These are phyloP conservation scores for Hemiscyllium ocellatum DNA, from an alignment of 2,113 vertebrate genomes.

Conservation along the genomic window DNA sequence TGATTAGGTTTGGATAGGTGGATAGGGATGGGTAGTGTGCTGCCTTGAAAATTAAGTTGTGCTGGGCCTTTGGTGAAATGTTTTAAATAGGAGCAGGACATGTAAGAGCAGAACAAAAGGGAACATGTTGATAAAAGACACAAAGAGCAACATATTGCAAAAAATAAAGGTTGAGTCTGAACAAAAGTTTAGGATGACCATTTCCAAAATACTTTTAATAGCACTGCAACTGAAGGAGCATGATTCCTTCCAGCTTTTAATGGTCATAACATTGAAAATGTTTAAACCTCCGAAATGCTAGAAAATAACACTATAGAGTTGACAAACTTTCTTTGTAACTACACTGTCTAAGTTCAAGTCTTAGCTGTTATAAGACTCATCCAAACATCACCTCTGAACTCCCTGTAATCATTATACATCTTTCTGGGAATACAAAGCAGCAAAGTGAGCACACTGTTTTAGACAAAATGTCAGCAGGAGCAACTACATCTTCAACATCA, in stretches of 20 bases:
- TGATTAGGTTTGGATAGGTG: neutral
- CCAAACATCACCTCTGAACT: no score
- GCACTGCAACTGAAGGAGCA: neutral
- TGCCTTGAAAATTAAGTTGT: neutral
- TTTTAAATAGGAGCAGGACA: neutral
- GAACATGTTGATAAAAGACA: neutral
- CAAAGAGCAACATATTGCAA: neutral
- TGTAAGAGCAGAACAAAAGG: neutral
- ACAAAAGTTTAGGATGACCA: neutral
- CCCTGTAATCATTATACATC: neutral
- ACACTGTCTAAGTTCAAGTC: neutral
- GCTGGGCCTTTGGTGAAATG: neutral
- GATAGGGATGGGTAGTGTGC: neutral
- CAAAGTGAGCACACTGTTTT: neutral
- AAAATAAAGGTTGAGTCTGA: neutral
- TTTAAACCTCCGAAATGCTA: neutral
- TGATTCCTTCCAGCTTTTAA: neutral
- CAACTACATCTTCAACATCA: neutral
- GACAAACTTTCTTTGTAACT: neutral
- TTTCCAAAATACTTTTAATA: neutral
- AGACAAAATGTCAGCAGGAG: neutral
- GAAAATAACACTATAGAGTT: neutral
- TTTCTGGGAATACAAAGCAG: neutral
- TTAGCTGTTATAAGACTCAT: neutral
- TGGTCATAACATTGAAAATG: neutral